Evolutionary conservation across 2,797 vertebrate genomes (phyloP), one percentile per base, ranked within the genome.

Genomic region (Erethizon dorsatum): DNA sequence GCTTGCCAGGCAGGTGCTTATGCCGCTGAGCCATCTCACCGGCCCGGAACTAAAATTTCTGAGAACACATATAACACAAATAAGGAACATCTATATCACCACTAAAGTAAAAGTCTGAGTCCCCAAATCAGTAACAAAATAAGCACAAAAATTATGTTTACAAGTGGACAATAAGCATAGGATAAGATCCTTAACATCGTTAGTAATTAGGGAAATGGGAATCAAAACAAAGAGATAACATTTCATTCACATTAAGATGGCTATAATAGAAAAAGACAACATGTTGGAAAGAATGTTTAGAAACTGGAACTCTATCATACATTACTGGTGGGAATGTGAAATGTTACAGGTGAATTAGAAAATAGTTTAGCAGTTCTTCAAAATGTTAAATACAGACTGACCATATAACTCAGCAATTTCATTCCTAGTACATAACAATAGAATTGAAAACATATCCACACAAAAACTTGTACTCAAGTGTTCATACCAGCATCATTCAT

Each of bases 331-430:
- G 73, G 63, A 91, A 91, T 89, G 11, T 88, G 94, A 94, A 95
- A 96, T 41, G 24, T 33, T 80, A 22, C 57, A 94, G 82, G 26
- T 52, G 33, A 96, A 41, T 63, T 94, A 83, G 61, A 92, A 96
- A 96, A 94, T 22, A 85, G 83, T 86, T 75, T 95, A 77, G 77
- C 22, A 91, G 78, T 89, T 95, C 54, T 87, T 91, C 28, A 93
- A 95, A 94, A 88, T 63, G 45, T 90, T 96, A 96, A 95, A 95
- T n/a, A 85, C 11, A 98, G 79, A 94, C 83, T 95, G 80, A 96
- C 75, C 91, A 97, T 33, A 67, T 91, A 94, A 97, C 88, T 95
- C 54, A 75, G 88, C 61, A 97, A 90, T 93, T 95, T 86, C 61
- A 87, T 22, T 94, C 59, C 87, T 96, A 96, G 65, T 69, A 92